phyloP scores from a whole-genome alignment of 92 coral and sea anemone species.

The Galaxea fascicularis region DNA sequence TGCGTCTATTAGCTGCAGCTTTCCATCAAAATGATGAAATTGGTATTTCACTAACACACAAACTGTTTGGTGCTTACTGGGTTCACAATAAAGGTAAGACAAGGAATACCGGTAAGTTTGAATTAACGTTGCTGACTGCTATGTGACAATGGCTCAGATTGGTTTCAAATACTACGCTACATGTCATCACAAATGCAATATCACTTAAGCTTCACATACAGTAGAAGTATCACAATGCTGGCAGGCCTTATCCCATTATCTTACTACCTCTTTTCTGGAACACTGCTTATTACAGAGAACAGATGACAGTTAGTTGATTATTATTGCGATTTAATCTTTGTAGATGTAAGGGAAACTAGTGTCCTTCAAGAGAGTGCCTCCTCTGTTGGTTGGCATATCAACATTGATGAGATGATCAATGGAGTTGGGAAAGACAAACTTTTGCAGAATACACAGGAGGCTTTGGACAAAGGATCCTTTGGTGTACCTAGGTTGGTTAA shows the following conservation, averaged over 20 bases:
- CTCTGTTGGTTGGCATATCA: conserved; percentile 88
- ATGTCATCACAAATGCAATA: too few relatives aligned
- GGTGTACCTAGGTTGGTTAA: conserved; percentile 92
- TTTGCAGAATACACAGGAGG: conserved; percentile 89
- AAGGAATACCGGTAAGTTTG: too few relatives aligned
- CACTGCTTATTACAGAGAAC: too few relatives aligned
- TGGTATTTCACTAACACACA: conserved; percentile 81
- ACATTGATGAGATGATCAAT: conserved; percentile 69
- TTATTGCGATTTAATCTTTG: not conserved
- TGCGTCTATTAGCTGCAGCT: conserved; percentile 98
- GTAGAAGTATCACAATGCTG: too few relatives aligned
- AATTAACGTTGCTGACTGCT: not conserved
- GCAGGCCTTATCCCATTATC: too few relatives aligned
- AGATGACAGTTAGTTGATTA: too few relatives aligned
- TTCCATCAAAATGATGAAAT: conserved; percentile 59
- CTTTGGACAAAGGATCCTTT: conserved; percentile 93
- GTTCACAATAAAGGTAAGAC: conserved; percentile 81
- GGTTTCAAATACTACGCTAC: too few relatives aligned
- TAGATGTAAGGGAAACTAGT: conserved; percentile 80
- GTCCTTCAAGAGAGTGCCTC: conserved; percentile 81
- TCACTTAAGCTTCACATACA: too few relatives aligned
- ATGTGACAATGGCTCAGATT: too few relatives aligned
- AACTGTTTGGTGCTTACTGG: conserved; percentile 87
- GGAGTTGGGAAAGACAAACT: conserved; percentile 83
- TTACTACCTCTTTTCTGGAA: too few relatives aligned